These are phyloP conservation scores for Manacus vitellinus DNA, from an alignment of 2,113 vertebrate genomes.

Conservation along the genomic window DNA sequence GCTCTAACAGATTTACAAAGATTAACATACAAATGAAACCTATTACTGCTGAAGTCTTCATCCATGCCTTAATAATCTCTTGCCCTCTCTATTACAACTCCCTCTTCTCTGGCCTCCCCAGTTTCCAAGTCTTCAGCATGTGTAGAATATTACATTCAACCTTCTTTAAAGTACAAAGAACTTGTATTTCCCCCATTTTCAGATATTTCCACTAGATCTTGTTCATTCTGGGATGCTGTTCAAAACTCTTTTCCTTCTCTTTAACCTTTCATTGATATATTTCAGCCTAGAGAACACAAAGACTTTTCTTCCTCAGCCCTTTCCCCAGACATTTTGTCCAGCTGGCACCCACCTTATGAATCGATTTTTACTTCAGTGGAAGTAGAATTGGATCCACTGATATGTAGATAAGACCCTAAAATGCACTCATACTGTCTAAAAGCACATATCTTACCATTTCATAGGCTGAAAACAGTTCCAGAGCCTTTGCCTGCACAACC, in stretches of 20 bases:
- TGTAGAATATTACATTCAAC: constrained; percentile 36
- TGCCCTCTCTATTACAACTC: constrained; percentile 51
- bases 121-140: constrained; percentile 28
- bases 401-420: not conserved
- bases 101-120: constrained; percentile 31
- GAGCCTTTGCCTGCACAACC: not conserved
- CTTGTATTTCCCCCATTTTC: constrained; percentile 17
- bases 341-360: not conserved
- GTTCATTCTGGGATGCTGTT: constrained; percentile 26
- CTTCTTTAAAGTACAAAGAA: constrained; percentile 37
- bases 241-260: not conserved
- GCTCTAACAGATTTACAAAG: constrained; percentile 61
- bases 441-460: not conserved
- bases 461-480: not conserved
- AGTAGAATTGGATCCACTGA: not conserved
- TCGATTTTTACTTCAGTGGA: not conserved
- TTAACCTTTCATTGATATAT: constrained; percentile 23
- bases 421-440: not conserved
- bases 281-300: not conserved
- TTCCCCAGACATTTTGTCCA: not conserved
- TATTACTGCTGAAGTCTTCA: constrained; percentile 63
- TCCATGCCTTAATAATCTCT: constrained; percentile 59
- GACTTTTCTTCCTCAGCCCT: not conserved
- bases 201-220: constrained; percentile 41
- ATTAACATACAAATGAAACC: constrained; percentile 57